Percentiles rank a stretch among this genome's conserved stretches.
Evolutionary conservation across 2,888 invertebrate genomes (phyloP).

Genomic region (Epinotia ramella): DNA sequence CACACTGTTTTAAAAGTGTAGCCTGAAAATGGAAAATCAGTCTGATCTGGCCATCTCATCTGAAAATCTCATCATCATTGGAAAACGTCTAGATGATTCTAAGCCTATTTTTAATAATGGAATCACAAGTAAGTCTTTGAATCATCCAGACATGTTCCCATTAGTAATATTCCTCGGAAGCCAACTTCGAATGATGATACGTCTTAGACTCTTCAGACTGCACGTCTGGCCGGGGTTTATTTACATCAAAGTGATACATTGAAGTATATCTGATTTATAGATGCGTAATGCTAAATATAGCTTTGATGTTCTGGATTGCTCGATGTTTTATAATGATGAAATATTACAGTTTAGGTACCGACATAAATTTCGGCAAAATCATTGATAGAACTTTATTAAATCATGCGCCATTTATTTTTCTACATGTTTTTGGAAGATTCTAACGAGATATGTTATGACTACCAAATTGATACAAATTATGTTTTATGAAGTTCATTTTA

Average conservation of each 20-base stretch:
- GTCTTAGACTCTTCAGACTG: slow-evolving; percentile 65
- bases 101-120: no score
- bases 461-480: neutral
- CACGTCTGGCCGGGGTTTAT: slow-evolving; percentile 65
- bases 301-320: slow-evolving; percentile 36
- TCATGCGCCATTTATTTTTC: neutral
- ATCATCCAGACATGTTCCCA: slow-evolving; percentile 13
- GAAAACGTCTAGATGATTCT: no score
- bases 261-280: slow-evolving; percentile 58
- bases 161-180: slow-evolving; percentile 26
- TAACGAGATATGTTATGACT: neutral
- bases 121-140: neutral
- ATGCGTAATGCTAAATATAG: slow-evolving; percentile 45
- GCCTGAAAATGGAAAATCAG: no score
- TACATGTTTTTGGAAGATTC: neutral
- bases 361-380: slow-evolving; percentile 4
- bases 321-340: slow-evolving; percentile 17
- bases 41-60: no score
- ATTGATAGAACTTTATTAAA: slow-evolving; percentile 1
- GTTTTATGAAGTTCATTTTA: neutral
- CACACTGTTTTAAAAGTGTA: no score
- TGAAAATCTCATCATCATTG: no score
- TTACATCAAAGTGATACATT: slow-evolving; percentile 57
- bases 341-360: slow-evolving; percentile 10
- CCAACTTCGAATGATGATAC: slow-evolving; percentile 36